These are phyloP conservation scores for Mormyrus iriodes DNA, from an alignment of 2,113 vertebrate species.

Conservation along the genomic window DNA sequence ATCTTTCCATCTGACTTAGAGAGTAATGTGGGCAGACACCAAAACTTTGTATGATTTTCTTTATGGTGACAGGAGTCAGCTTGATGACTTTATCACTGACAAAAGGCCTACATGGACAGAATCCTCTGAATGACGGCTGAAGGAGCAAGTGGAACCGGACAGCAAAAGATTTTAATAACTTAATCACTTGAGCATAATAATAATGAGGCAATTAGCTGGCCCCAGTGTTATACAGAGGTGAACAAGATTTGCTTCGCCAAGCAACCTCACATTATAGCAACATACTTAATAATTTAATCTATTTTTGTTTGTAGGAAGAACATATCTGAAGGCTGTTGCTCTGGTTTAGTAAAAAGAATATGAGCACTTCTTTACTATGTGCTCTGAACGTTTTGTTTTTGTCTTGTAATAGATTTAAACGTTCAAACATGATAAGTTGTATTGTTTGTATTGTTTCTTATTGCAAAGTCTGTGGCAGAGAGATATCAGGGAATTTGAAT, in stretches of 20 bases:
- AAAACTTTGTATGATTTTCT: constrained; percentile 56
- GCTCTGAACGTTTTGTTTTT: not conserved
- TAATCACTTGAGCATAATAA: constrained; percentile 26
- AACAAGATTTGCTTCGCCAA: not conserved
- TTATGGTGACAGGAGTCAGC: constrained; percentile 46
- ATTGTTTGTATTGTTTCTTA: not conserved
- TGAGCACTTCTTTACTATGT: not conserved
- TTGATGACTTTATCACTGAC: constrained; percentile 52
- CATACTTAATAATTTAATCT: not conserved
- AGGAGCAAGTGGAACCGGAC: constrained; percentile 38
- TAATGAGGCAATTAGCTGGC: constrained; percentile 11
- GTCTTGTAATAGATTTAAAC: not conserved
- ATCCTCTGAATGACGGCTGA: constrained; percentile 51
- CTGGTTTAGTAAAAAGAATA: not conserved
- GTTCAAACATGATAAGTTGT: not conserved
- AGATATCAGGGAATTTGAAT: not conserved
- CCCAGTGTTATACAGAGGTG: not conserved
- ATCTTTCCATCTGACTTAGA: constrained; percentile 40
- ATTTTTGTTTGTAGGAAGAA: not conserved
- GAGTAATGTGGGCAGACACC: constrained; percentile 55
- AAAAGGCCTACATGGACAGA: constrained; percentile 38
- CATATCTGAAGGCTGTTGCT: not conserved
- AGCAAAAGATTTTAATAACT: constrained; percentile 49
- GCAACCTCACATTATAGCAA: not conserved
- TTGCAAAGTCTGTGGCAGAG: not conserved